phyloP scores from a whole-genome alignment of 2,888 invertebrate genomes.

The Caenorhabditis afra region DNA sequence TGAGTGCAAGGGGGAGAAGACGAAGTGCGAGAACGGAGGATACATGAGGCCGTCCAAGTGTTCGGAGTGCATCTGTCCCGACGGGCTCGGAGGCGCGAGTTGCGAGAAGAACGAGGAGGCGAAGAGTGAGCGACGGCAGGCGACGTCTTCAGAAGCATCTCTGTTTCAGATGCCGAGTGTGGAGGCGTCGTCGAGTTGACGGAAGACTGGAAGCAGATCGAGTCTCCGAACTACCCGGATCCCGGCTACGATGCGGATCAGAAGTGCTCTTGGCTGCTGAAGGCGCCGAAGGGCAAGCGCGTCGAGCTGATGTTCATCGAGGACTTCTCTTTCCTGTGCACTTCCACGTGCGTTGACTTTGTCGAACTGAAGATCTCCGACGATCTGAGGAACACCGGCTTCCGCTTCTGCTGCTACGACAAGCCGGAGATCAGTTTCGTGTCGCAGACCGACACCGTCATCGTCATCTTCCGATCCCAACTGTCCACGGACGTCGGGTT shows the following conservation, averaged over 20 bases:
- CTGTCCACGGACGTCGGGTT: conserved; percentile 75
- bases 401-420: conserved; percentile 78
- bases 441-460: conserved; percentile 95
- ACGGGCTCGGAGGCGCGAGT: conserved; percentile 73
- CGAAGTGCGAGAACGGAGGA: conserved; percentile 76
- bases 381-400: conserved; percentile 78
- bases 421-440: conserved; percentile 91
- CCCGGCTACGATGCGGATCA: conserved; percentile 73
- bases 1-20: conserved; percentile 57
- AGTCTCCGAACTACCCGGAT: conserved; percentile 70
- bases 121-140: conserved; percentile 62
- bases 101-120: conserved; percentile 73
- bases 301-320: conserved; percentile 78
- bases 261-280: conserved; percentile 77
- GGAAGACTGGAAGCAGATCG: conserved; percentile 61
- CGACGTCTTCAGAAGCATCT: not conserved
- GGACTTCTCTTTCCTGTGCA: conserved; percentile 79
- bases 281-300: conserved; percentile 59
- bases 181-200: conserved; percentile 70
- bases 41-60: conserved; percentile 76
- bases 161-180: conserved; percentile 75
- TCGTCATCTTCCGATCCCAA: conserved; percentile 84
- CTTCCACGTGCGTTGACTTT: conserved; percentile 78
- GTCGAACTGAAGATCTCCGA: conserved; percentile 78
- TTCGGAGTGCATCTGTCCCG: conserved; percentile 77